These are phyloP conservation scores for Tribolium castaneum DNA, from an alignment of 1,140 invertebrate genomes.

Conservation along the genomic window DNA sequence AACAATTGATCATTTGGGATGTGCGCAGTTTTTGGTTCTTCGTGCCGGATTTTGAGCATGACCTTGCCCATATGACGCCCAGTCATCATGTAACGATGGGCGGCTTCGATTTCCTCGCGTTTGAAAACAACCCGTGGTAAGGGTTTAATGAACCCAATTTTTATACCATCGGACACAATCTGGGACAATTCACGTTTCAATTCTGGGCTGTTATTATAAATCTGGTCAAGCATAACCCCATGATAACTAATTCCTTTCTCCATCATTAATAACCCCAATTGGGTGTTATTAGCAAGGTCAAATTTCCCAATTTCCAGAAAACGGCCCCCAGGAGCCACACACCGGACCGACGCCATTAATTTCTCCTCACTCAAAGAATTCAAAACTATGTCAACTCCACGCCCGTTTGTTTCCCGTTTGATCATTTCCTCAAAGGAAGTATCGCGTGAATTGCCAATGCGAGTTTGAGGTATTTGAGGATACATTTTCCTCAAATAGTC, in stretches of 20 bases:
- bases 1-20: not conserved
- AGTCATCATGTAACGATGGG: conserved; percentile 77
- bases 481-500: conserved; percentile 78
- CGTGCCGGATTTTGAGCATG: conserved; percentile 75
- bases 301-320: conserved; percentile 86
- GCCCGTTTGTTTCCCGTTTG: conserved; percentile 68
- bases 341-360: conserved; percentile 79
- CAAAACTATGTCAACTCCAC: conserved; percentile 76
- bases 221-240: conserved; percentile 83
- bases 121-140: conserved; percentile 65
- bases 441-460: conserved; percentile 75
- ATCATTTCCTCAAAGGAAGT: conserved; percentile 76
- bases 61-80: conserved; percentile 92
- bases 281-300: conserved; percentile 74
- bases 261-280: conserved; percentile 80
- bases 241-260: conserved; percentile 87
- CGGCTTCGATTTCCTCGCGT: conserved; percentile 72
- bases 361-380: conserved; percentile 79
- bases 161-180: not conserved
- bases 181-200: not conserved
- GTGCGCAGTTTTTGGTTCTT: conserved; percentile 62
- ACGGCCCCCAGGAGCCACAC: conserved; percentile 74
- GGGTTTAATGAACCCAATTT: not conserved
- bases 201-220: not conserved
- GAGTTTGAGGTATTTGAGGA: conserved; percentile 67